Percentiles rank a stretch among this genome's conserved stretches.
Evolutionary conservation across 2,113 vertebrate species (phyloP).

Genomic region (Pelobates fuscus): DNA sequence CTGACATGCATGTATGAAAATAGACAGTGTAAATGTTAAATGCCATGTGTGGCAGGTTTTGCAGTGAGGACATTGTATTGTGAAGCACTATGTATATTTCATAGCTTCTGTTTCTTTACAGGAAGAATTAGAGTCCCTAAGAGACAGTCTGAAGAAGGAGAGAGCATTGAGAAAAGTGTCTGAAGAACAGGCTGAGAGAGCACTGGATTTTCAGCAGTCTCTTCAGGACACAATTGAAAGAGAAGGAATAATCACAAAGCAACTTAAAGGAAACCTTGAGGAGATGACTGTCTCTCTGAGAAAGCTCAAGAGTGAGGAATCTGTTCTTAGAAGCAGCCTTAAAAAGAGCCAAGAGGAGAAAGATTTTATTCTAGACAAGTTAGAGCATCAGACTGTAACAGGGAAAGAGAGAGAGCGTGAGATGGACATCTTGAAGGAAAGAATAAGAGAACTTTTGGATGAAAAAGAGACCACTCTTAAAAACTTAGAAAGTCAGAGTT

Average conservation of each 20-base stretch:
- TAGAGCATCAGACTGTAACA: constrained; percentile 4
- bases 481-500: background rate
- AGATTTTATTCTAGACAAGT: constrained; percentile 8
- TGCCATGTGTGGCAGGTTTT: no score
- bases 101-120: background rate
- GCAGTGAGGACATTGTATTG: no score
- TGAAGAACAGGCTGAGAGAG: constrained; percentile 4
- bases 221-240: constrained; percentile 53
- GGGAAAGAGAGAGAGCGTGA: constrained; percentile 11
- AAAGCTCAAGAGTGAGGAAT: background rate
- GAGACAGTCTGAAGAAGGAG: constrained; percentile 5
- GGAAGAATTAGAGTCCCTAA: constrained; percentile 7
- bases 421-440: constrained; percentile 21
- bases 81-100: background rate
- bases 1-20: no score
- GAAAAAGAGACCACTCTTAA: constrained; percentile 18
- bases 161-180: background rate
- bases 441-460: background rate
- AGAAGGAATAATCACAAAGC: background rate
- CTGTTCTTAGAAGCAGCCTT: constrained; percentile 1
- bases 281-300: background rate
- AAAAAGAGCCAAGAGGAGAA: constrained; percentile 6
- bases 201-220: background rate
- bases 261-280: constrained; percentile 1
- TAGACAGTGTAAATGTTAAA: no score